phyloP scores from a whole-genome alignment of 2,888 invertebrate genomes.

The Cordilura impudica region DNA sequence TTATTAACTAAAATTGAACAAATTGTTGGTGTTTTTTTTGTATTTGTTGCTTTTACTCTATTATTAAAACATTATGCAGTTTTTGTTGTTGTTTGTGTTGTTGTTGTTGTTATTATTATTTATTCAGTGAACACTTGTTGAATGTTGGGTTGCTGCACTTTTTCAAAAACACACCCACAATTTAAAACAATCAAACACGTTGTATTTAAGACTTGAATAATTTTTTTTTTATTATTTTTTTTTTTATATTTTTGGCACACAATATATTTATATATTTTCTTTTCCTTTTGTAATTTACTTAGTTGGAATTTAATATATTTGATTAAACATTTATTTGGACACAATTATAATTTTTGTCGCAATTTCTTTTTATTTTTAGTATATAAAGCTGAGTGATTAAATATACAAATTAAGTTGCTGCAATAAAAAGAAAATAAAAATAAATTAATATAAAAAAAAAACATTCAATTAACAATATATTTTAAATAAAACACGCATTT shows the following conservation, averaged over 20 bases:
- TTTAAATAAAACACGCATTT: neutral
- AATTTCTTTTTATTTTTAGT: neutral
- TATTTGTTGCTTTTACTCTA: neutral
- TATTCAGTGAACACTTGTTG: neutral
- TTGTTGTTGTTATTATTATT: neutral
- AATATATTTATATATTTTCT: neutral
- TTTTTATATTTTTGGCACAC: neutral
- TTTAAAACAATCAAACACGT: neutral
- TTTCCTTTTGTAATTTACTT: neutral
- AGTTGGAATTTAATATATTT: neutral
- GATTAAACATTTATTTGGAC: neutral
- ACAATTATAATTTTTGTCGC: neutral
- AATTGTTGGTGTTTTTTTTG: neutral
- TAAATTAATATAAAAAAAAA: neutral
- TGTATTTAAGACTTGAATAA: neutral
- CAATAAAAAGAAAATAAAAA: constrained; percentile 11
- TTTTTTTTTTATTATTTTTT: neutral
- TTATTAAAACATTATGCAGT: neutral
- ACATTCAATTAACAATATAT: neutral
- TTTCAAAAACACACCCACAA: neutral
- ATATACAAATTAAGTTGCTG: constrained; percentile 15
- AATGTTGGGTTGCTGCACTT: neutral
- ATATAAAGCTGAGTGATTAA: neutral
- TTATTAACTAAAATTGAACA: constrained; percentile 21
- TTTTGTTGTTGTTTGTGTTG: neutral